Evolutionary conservation across 2,113 vertebrate genomes (phyloP).

Genomic region (Poecile atricapillus): DNA sequence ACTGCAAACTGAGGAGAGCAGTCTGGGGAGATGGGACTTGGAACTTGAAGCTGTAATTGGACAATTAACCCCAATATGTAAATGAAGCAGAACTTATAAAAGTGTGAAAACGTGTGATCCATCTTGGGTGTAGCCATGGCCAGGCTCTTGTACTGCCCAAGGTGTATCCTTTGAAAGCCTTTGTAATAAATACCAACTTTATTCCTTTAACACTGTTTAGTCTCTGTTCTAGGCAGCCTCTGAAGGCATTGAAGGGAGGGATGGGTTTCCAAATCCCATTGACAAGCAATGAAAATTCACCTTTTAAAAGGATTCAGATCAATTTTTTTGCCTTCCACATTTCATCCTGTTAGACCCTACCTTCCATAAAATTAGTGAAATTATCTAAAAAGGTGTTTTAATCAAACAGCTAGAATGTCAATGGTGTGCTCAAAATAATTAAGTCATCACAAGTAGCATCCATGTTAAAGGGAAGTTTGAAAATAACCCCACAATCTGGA

Average conservation of each 20-base stretch:
- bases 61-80: neutral
- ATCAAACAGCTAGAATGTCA: neutral
- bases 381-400: neutral
- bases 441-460: neutral
- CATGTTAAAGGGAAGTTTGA: neutral
- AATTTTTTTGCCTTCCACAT: neutral
- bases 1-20: neutral
- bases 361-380: neutral
- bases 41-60: neutral
- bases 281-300: conserved; percentile 2
- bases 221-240: neutral
- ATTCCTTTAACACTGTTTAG: neutral
- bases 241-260: neutral
- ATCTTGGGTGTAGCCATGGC: neutral
- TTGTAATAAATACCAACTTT: neutral
- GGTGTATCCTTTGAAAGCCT: neutral
- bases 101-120: neutral
- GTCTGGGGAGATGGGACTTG: neutral
- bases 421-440: neutral
- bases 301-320: neutral
- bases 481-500: neutral
- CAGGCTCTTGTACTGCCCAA: neutral
- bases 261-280: neutral
- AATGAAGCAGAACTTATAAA: neutral
- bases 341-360: neutral